A percentile compares a stretch with the other conserved stretches of the same genome.
Evolutionary conservation across 1,140 invertebrate genomes (phyloP).

Genomic region (Coptotermes formosanus): DNA sequence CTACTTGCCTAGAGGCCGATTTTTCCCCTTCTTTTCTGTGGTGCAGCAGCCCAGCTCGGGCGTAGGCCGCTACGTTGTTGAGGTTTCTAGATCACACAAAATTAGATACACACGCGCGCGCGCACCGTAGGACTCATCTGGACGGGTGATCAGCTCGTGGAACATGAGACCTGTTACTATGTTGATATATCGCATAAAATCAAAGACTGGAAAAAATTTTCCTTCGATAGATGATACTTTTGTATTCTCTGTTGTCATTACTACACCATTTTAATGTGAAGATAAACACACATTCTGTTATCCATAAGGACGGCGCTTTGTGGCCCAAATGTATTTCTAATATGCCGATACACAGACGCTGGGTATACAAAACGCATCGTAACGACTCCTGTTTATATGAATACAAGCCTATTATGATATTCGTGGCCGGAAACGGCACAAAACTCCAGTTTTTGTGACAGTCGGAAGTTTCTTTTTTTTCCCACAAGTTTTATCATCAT

Average conservation of each 20-base stretch:
- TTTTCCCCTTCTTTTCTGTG: too few relatives aligned
- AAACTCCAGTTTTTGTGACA: background rate
- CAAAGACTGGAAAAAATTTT: background rate
- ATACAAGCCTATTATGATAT: background rate
- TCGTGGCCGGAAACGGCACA: background rate
- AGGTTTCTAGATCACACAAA: too few relatives aligned
- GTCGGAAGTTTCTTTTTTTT: slow-evolving; percentile 13
- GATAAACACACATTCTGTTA: background rate
- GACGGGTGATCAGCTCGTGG: too few relatives aligned
- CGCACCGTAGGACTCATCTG: too few relatives aligned
- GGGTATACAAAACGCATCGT: background rate
- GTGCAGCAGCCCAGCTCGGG: too few relatives aligned
- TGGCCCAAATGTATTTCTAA: slow-evolving; percentile 5
- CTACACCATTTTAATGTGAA: background rate
- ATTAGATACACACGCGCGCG: too few relatives aligned
- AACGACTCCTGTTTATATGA: background rate
- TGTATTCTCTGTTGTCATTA: background rate
- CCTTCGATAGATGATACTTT: background rate
- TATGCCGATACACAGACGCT: background rate
- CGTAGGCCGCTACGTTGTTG: too few relatives aligned
- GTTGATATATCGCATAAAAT: background rate
- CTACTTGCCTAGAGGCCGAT: too few relatives aligned
- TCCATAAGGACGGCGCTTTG: background rate
- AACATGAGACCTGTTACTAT: background rate
- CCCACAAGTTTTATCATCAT: background rate